These are phyloP conservation scores for Periophthalmus modestus DNA, from an alignment of 2,113 vertebrate species.

Conservation along the genomic window DNA sequence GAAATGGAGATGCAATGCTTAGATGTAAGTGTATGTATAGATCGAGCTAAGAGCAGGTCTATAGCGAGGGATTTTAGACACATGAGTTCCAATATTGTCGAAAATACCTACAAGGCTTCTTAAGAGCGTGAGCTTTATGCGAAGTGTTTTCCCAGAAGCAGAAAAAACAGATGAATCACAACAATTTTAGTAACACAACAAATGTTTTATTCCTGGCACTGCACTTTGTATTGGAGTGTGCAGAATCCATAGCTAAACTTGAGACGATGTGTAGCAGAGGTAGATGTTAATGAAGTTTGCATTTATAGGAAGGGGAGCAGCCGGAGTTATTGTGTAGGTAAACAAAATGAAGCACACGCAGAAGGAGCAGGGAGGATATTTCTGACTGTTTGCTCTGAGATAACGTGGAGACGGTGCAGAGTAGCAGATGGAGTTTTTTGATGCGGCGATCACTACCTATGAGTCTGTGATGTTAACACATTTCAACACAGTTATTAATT, in stretches of 20 bases:
- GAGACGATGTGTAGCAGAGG: constrained; percentile 34
- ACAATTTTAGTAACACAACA: constrained; percentile 6
- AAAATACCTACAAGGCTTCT: constrained; percentile 11
- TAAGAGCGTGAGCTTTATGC: background rate
- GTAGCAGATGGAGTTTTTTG: no score
- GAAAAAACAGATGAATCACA: constrained; percentile 2
- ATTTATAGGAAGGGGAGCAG: constrained; percentile 2
- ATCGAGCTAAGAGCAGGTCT: background rate
- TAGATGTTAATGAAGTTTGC: constrained; percentile 12
- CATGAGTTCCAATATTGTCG: constrained; percentile 17
- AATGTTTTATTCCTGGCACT: constrained; percentile 30
- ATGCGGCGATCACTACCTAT: no score
- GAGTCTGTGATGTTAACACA: no score
- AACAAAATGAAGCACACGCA: constrained; percentile 18
- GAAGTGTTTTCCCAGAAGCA: background rate
- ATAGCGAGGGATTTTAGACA: background rate
- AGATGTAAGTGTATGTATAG: background rate
- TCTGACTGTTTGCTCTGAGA: constrained; percentile 29
- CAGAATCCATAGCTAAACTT: constrained; percentile 11
- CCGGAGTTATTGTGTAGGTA: constrained; percentile 4
- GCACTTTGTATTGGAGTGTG: constrained; percentile 1
- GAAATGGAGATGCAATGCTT: constrained; percentile 5
- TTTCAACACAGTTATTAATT: no score
- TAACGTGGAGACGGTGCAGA: background rate
- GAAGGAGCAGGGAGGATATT: constrained; percentile 41